Conservation (phyloP, 2,888 invertebrate genomes). For the Drosophila vallismaia region DNA sequence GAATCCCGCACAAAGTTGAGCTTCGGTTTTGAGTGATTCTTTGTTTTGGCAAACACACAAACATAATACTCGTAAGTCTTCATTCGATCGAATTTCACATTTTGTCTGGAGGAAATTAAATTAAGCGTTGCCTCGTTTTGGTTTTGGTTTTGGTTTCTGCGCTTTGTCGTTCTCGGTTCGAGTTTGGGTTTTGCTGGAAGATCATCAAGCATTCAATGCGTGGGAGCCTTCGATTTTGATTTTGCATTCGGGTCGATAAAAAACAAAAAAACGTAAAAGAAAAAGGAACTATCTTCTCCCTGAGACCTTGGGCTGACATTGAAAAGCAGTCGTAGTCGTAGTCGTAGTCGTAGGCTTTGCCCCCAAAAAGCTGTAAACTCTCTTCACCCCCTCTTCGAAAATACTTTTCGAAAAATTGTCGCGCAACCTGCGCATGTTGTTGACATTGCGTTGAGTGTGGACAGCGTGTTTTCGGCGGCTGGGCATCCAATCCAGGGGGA, state of each 20-base stretch:
- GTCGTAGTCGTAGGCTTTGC: slow-evolving; percentile 7
- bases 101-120: slow-evolving; percentile 52
- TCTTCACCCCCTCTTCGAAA: neutral
- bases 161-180: too few relatives aligned
- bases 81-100: slow-evolving; percentile 76
- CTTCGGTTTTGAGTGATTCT: slow-evolving; percentile 61
- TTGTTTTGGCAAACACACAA: slow-evolving; percentile 29
- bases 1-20: neutral
- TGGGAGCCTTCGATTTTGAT: slow-evolving; percentile 48
- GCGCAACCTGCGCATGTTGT: slow-evolving; percentile 73
- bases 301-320: slow-evolving; percentile 14
- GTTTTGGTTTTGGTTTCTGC: too few relatives aligned
- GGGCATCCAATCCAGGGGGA: neutral
- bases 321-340: slow-evolving; percentile 15
- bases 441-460: slow-evolving; percentile 58
- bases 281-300: too few relatives aligned
- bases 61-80: neutral
- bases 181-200: too few relatives aligned
- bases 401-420: slow-evolving; percentile 42
- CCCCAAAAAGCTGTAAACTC: slow-evolving; percentile 11
- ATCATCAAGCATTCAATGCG: slow-evolving; percentile 14
- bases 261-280: too few relatives aligned
- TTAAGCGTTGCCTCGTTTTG: slow-evolving; percentile 56
- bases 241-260: neutral
- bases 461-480: slow-evolving; percentile 9